Conservation (phyloP, 2,888 invertebrate species). For the Scaptomyza flava region DNA sequence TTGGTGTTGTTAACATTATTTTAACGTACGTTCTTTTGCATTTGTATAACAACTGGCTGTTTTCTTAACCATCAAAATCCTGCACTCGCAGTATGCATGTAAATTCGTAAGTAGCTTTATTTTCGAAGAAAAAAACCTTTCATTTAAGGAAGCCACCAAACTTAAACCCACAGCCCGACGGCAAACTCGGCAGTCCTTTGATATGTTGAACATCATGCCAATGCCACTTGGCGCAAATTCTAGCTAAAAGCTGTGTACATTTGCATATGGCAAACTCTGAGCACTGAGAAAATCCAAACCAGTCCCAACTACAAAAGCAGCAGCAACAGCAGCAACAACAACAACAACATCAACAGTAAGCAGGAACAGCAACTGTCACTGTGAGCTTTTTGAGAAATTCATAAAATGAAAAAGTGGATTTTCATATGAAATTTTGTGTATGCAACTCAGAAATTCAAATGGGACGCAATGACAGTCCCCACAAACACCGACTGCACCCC, state of each 20-base stretch:
- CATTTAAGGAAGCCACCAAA: slow-evolving; percentile 26
- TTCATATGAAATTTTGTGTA: slow-evolving; percentile 74
- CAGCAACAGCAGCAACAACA: slow-evolving; percentile 10
- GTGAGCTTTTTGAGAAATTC: slow-evolving; percentile 77
- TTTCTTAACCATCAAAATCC: slow-evolving; percentile 9
- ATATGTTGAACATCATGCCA: slow-evolving; percentile 76
- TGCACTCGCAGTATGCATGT: slow-evolving; percentile 22
- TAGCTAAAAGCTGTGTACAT: slow-evolving; percentile 64
- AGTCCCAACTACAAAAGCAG: slow-evolving; percentile 13
- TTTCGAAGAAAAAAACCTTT: slow-evolving; percentile 16
- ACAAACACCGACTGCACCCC: slow-evolving; percentile 4
- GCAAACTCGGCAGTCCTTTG: slow-evolving; percentile 63
- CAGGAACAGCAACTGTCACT: slow-evolving; percentile 64
- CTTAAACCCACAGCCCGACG: slow-evolving; percentile 7
- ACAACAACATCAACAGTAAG: slow-evolving; percentile 11
- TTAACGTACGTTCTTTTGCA: neutral
- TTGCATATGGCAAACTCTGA: slow-evolving; percentile 62
- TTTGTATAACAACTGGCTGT: too few species aligned
- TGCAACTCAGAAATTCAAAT: slow-evolving; percentile 77
- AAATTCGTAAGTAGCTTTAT: slow-evolving; percentile 50
- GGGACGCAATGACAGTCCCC: slow-evolving; percentile 65
- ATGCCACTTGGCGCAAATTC: slow-evolving; percentile 74
- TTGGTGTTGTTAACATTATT: slow-evolving; percentile 5
- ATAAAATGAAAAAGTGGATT: slow-evolving; percentile 80
- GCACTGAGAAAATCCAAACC: slow-evolving; percentile 19